phyloP scores from a whole-genome alignment of 2,888 invertebrate species.

The Lysandra bellargus region DNA sequence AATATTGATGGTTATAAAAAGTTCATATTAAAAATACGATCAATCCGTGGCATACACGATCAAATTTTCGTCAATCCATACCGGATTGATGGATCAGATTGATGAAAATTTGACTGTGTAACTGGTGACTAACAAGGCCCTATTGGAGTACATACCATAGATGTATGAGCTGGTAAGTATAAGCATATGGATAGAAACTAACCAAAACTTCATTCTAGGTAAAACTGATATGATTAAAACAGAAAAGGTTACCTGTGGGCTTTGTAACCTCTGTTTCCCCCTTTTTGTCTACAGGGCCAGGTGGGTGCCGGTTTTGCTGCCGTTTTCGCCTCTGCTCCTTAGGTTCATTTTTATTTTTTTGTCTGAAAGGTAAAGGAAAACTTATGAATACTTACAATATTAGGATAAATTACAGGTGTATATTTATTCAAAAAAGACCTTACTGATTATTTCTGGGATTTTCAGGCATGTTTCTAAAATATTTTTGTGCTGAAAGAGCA shows the following conservation, averaged over 20 bases:
- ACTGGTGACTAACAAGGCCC: too few species aligned
- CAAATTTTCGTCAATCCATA: too few species aligned
- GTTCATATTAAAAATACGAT: too few species aligned
- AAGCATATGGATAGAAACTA: too few species aligned
- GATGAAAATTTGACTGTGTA: too few species aligned
- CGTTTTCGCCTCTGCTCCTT: constrained; percentile 67
- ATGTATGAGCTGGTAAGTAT: too few species aligned
- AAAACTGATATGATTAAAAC: neutral
- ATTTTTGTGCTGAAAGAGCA: neutral
- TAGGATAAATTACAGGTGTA: neutral
- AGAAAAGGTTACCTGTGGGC: constrained; percentile 37
- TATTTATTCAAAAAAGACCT: constrained; percentile 37
- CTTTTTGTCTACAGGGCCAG: constrained; percentile 46
- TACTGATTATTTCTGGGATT: constrained; percentile 59
- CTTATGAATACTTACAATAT: neutral
- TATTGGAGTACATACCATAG: too few species aligned
- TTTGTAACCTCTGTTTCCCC: constrained; percentile 39
- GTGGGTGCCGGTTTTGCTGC: constrained; percentile 51
- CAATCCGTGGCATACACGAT: too few species aligned
- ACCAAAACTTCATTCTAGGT: neutral
- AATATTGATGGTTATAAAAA: too few species aligned
- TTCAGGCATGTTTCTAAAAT: constrained; percentile 53
- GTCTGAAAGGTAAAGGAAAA: constrained; percentile 48
- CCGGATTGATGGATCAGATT: too few species aligned
- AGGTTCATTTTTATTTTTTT: constrained; percentile 58